Evolutionary conservation across 2,797 vertebrate species (phyloP).

Genomic region (Spizella passerina): DNA sequence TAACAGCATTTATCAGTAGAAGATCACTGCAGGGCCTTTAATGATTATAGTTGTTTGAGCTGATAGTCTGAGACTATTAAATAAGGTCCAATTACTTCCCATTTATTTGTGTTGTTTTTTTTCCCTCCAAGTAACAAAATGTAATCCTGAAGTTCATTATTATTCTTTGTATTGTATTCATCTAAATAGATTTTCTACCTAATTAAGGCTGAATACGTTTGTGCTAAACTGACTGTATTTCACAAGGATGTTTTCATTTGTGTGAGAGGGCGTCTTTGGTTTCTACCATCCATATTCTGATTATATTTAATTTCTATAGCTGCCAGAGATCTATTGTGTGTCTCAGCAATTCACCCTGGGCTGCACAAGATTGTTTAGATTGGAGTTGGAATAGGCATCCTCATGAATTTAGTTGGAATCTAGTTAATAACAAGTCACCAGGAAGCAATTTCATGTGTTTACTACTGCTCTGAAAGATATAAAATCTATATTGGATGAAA

Average conservation of each 20-base stretch:
- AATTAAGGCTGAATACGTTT: conserved; percentile 45
- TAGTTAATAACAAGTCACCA: conserved; percentile 38
- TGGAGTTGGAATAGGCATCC: not conserved
- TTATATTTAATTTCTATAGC: conserved; percentile 29
- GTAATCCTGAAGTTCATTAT: conserved; percentile 55
- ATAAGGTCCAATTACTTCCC: conserved; percentile 32
- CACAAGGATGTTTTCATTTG: conserved; percentile 27
- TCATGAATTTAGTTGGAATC: conserved; percentile 15
- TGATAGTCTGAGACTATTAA: conserved; percentile 47
- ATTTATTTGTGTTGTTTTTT: conserved; percentile 36
- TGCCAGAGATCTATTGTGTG: conserved; percentile 15
- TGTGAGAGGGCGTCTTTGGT: not conserved
- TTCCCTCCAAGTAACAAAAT: not conserved
- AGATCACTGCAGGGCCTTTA: conserved; percentile 49
- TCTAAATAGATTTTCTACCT: conserved; percentile 64
- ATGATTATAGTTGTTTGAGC: conserved; percentile 27
- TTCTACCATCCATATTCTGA: conserved; percentile 39
- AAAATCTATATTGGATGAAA: not conserved
- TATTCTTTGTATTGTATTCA: conserved; percentile 50
- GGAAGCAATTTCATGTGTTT: conserved; percentile 51
- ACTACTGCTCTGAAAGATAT: conserved; percentile 11
- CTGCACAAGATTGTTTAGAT: conserved; percentile 14
- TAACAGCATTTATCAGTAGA: conserved; percentile 41
- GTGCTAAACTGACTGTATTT: conserved; percentile 46
- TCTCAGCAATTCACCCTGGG: conserved; percentile 10